Base-by-base conservation (phyloP, 2,888 invertebrate species). In the Dastarcus helophoroides region DNA sequence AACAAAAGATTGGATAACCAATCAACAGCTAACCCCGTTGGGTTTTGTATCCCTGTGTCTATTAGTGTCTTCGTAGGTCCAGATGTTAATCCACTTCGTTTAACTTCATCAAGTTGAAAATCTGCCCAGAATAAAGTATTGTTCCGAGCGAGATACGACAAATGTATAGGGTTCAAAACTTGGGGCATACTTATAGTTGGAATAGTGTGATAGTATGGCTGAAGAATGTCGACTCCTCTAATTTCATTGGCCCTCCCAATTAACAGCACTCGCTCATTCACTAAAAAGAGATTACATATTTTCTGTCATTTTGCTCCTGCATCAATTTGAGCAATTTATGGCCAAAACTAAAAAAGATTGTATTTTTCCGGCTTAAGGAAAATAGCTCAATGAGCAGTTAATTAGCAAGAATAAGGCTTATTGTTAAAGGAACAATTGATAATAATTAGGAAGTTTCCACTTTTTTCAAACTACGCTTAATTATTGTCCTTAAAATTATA, bases 51-150 rank as follows among this genome's bases (percentile, higher is more conserved):
- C 24, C 77, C 79, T 25, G 79, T 75, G 56, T 85, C 84, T 28
- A 82, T 74, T 34, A 85, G 67, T 9, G 79, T 79, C 47, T 76
- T 72, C 22, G 78, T 73, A 3, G 76, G 67, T 13, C 79, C 77
- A 36, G 73, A 73, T 16, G 76, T 74, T 25, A 83, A 63, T 27
- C 72, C 72, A 2, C 77, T 73, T 12, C 70, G 63, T 52, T 78
- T 79, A 12, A 88, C 76, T 60, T 85, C 83, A 57, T 79, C 77
- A 28, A 76, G 68, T 51, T 77, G 76, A 5, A 71, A 67, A 56
- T 84, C 84, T 1, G 79, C 73, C 86, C 86, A 88, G 64, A 76
- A 86, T 33, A 88, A 63, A 30, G 72, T 69, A 42, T 70, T 71
- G 38, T 71, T 70, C 31, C 64, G 67, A 2, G 80, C 73, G 31